Evolutionary conservation across 2,113 vertebrate genomes (phyloP), one percentile per base, ranked within the genome.

Genomic region (Cochlearius cochlearius): DNA sequence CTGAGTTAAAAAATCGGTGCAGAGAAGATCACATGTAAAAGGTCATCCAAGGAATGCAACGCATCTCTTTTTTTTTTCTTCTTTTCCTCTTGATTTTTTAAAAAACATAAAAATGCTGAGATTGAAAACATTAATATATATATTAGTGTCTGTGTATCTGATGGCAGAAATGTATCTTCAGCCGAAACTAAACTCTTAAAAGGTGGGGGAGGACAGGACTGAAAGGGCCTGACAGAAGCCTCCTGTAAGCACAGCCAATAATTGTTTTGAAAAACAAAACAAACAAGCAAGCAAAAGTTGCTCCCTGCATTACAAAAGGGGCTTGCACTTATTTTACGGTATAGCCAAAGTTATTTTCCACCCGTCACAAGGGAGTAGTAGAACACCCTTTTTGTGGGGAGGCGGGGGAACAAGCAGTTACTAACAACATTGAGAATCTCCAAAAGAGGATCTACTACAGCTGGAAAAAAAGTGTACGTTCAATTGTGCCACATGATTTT

Each of bases 301-400:
- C 9, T 86, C 29, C 45, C n/a, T 59, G 25, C 5, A 0, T 34
- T 74, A 79, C 26, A 77, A 47, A 81, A 81, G 5, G 0, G 0
- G 5, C 45, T 83, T 90, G 69, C 16, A 36, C 8, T 78, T 81
- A 74, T n/a, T 72, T 77, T 53, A 45, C 13, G 36, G 23, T 45
- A 23, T 15, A 68, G 49, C 27, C 18, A 30, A 69, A 64, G 27
- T 3, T 93, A 52, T 73, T 81, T 93, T 73, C 18, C 21, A 77
- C 16, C 5, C 74, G 19, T 55, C 64, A 86, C 22, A 56, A 69
- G 30, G 34, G 15, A 88, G 43, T 55, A 76, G 20, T 29, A 7
- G 18, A 73, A 63, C 23, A 73, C 4, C 4, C 1, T 62, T 81
- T 73, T 64, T 53, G 36, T 63, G 32, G 17, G 41, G 17, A 58